phyloP scores from a whole-genome alignment of 2,113 vertebrate species.

The Taxidea taxus region DNA sequence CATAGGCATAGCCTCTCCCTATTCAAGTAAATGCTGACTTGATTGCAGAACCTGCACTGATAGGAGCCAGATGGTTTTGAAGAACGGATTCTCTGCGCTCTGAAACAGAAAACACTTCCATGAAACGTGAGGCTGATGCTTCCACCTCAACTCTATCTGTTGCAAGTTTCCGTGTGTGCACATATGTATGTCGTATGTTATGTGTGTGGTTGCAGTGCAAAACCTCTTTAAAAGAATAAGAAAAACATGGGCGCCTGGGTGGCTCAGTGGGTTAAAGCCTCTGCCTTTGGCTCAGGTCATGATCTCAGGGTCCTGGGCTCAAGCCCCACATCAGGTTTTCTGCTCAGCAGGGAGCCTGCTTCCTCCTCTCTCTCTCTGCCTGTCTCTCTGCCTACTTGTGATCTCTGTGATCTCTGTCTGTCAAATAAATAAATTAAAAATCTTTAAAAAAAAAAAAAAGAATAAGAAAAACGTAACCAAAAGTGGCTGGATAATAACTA shows the following conservation, averaged over 20 bases:
- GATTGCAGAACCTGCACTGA: slow-evolving; percentile 39
- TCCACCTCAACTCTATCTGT: not conserved
- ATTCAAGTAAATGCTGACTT: slow-evolving; percentile 10
- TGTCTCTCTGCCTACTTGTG: too few species aligned
- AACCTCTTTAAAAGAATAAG: not conserved
- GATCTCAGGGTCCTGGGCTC: too few species aligned
- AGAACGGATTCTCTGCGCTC: slow-evolving; percentile 15
- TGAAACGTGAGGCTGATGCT: not conserved
- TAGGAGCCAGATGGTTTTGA: slow-evolving; percentile 40
- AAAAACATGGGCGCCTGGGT: too few species aligned
- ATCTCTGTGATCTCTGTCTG: too few species aligned
- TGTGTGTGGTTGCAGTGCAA: not conserved
- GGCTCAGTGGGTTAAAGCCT: too few species aligned
- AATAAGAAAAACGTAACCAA: not conserved
- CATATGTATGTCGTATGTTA: not conserved
- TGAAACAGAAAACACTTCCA: slow-evolving; percentile 32
- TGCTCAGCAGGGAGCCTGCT: too few species aligned
- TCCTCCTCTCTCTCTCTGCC: too few species aligned
- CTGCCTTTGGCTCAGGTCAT: too few species aligned
- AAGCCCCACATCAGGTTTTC: too few species aligned
- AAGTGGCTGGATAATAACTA: not conserved
- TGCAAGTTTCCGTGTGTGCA: not conserved
- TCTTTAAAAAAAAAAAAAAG: not conserved
- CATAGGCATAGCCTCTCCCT: not conserved
- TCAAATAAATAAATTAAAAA: too few species aligned